Conservation (phyloP, 2,888 invertebrate species). For the Tanypteryx hageni region DNA sequence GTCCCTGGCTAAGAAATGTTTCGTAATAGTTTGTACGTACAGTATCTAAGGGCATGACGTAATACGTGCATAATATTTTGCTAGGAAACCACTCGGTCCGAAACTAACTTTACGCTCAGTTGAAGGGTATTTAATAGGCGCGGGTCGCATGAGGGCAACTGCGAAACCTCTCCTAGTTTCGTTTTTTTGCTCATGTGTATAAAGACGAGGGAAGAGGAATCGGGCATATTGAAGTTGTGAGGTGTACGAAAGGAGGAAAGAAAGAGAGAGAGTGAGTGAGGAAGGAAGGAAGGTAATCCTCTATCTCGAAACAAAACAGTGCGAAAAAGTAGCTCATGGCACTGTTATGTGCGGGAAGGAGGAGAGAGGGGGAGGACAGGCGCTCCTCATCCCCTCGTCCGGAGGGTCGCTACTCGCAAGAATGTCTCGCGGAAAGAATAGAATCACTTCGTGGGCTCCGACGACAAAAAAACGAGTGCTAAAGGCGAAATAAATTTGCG, state of each 20-base stretch:
- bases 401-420: not conserved
- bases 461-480: no score
- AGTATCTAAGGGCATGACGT: no score
- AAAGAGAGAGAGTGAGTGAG: not conserved
- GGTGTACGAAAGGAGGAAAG: not conserved
- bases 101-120: no score
- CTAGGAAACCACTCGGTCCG: not conserved
- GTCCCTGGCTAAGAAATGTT: no score
- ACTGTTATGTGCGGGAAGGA: not conserved
- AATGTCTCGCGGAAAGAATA: not conserved
- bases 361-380: not conserved
- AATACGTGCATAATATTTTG: not conserved
- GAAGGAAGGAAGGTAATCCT: not conserved
- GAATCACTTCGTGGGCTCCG: no score
- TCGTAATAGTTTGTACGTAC: no score
- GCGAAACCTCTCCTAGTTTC: no score
- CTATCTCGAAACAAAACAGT: slow-evolving; percentile 15
- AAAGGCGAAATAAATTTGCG: not conserved
- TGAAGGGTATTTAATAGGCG: no score
- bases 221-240: no score
- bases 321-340: slow-evolving; percentile 37
- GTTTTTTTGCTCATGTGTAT: no score
- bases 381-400: not conserved
- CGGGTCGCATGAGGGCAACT: no score
- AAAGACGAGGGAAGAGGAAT: not conserved